Conservation (phyloP, 1,140 invertebrate genomes). For the Trichonephila inaurata region DNA sequence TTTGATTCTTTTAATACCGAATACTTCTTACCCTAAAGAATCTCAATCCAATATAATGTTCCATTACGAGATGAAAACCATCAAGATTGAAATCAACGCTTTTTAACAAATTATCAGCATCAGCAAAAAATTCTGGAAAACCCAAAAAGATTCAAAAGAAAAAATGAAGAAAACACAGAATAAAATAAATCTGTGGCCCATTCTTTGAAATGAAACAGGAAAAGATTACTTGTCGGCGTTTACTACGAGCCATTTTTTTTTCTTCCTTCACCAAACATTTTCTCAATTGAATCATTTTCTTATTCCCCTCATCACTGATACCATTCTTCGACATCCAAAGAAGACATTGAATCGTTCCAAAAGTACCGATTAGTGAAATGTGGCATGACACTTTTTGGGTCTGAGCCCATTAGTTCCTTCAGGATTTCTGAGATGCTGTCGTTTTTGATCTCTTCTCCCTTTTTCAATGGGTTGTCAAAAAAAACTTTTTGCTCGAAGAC, state of each 20-base stretch:
- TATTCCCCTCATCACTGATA: background rate
- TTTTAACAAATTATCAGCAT: too few relatives aligned
- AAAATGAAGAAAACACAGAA: background rate
- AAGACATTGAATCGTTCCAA: background rate
- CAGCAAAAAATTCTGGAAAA: background rate
- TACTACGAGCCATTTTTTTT: background rate
- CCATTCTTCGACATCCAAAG: background rate
- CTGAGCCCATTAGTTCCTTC: constrained; percentile 1
- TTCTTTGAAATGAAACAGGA: background rate
- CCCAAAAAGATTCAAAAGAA: background rate
- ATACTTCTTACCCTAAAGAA: too few relatives aligned
- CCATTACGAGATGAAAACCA: too few relatives aligned
- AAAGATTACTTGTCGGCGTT: background rate
- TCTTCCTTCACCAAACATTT: background rate
- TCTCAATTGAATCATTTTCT: constrained; percentile 4
- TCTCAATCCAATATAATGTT: too few relatives aligned
- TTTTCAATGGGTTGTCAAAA: constrained; percentile 8
- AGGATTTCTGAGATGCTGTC: background rate
- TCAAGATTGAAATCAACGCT: too few relatives aligned
- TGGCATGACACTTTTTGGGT: background rate
- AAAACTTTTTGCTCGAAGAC: background rate
- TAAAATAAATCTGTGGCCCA: background rate
- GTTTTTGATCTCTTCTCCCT: background rate
- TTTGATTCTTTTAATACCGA: too few relatives aligned
- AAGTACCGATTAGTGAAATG: constrained; percentile 23